These are phyloP conservation scores for Torymus aiolomorphi DNA, from an alignment of 2,888 invertebrate genomes.

Conservation along the genomic window DNA sequence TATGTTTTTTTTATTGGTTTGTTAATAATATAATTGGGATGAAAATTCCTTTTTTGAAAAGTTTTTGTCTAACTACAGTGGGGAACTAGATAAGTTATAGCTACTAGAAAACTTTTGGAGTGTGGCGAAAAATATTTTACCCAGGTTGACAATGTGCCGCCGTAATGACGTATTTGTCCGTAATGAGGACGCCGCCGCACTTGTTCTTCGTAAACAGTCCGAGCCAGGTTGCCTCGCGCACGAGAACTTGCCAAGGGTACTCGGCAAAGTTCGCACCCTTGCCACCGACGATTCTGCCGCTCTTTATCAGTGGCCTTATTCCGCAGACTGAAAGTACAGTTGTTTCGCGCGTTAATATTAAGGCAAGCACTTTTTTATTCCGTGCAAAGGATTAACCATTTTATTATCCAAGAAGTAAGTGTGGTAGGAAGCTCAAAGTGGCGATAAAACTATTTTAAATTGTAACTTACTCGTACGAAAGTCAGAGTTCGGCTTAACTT, in stretches of 20 bases:
- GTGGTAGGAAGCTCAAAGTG: too few relatives aligned
- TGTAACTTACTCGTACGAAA: conserved; percentile 67
- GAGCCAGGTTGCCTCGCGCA: conserved; percentile 94
- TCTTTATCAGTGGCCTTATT: conserved; percentile 86
- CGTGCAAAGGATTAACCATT: too few relatives aligned
- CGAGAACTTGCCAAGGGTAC: conserved; percentile 95
- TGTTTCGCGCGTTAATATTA: too few relatives aligned
- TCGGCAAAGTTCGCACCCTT: conserved; percentile 90
- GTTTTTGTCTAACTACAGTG: not conserved
- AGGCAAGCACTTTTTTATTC: too few relatives aligned
- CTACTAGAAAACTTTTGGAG: not conserved
- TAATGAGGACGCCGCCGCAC: conserved; percentile 95
- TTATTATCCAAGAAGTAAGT: too few relatives aligned
- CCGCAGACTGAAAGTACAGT: conserved; percentile 84
- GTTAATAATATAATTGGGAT: not conserved
- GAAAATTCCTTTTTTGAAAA: not conserved
- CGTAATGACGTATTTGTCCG: conserved; percentile 90
- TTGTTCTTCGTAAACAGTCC: conserved; percentile 96
- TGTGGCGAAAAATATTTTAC: conserved; percentile 75
- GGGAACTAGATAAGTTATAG: not conserved
- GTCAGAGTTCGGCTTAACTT: conserved; percentile 60
- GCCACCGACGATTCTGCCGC: conserved; percentile 92
- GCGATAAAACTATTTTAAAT: not conserved
- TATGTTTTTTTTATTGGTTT: not conserved
- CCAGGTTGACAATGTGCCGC: conserved; percentile 97